phyloP scores from a whole-genome alignment of 2,113 vertebrate species.

The Salvelinus alpinus region DNA sequence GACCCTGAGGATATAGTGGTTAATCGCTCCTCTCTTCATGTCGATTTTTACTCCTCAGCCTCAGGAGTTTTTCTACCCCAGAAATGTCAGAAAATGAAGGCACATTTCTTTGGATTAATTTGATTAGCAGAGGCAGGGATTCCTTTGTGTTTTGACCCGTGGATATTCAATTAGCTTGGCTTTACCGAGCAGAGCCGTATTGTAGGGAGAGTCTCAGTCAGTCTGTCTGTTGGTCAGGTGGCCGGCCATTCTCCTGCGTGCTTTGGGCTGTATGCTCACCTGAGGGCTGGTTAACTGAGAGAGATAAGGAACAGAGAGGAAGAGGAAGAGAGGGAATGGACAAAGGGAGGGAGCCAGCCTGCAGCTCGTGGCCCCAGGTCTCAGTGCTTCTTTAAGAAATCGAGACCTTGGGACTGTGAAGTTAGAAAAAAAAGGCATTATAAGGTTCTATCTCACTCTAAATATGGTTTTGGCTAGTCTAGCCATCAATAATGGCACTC shows the following conservation, averaged over 20 bases:
- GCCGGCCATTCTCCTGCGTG: conserved; percentile 4
- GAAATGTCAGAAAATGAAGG: conserved; percentile 73
- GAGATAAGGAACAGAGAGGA: conserved; percentile 46
- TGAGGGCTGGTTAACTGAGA: conserved; percentile 63
- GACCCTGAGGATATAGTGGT: conserved; percentile 64
- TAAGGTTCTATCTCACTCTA: too few relatives aligned
- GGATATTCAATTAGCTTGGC: conserved; percentile 50
- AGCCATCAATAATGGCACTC: too few relatives aligned
- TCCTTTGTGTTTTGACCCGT: conserved; percentile 53
- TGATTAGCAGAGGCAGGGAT: conserved; percentile 67
- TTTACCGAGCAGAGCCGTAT: background rate
- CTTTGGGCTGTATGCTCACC: conserved; percentile 36
- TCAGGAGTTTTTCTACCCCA: conserved; percentile 70
- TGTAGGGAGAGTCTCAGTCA: background rate
- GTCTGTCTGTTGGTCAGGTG: conserved; percentile 25
- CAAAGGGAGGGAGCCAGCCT: background rate
- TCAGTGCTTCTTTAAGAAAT: conserved; percentile 56
- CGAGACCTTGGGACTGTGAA: too few relatives aligned
- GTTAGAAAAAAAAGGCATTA: too few relatives aligned
- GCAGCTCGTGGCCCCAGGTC: conserved; percentile 34
- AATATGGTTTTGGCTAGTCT: too few relatives aligned
- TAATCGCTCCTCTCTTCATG: conserved; percentile 71
- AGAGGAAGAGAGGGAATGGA: conserved; percentile 13
- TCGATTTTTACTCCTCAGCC: conserved; percentile 57
- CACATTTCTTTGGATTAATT: conserved; percentile 65